Base-by-base conservation (phyloP, 2,797 vertebrate species). In the Nannoperca australis region DNA sequence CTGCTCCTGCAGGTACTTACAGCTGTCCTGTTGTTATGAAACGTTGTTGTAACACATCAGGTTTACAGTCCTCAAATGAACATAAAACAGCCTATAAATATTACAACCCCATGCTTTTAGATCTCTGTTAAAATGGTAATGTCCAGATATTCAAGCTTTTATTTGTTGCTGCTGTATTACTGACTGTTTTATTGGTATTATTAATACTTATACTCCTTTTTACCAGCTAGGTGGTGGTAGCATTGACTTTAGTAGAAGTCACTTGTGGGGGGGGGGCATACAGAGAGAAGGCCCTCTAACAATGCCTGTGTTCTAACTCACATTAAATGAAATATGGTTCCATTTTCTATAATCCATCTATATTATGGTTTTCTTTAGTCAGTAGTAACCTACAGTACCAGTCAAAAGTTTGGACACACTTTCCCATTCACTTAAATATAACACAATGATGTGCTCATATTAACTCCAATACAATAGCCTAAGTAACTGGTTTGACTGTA, bases 71-170 rank as follows among this genome's bases (percentile, higher is more conserved):
- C 36, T 73, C 51, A 50, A 59, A 77, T 79, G 49, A 81, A 62
- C 64, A 71, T 78, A 45, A 79, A 81, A 75, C 20, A 0, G 50
- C 5, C 27, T 79, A 8, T 85, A 72, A 83, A 91, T 84, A 73
- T 82, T 78, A 76, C 32, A 77, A 44, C 47, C 22, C 13, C 27
- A 2, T 44, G 24, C 55, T 42, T 75, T 79, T 74, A 70, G 69
- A 63, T 59, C 70, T 79, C 62, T 70, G 30, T 83, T 80, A 81
- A 84, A 84, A 77, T 70, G 50, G 0, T 69, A 50, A 59, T 50
- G 34, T 38, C 32, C 42, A 59, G 24, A 76, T 49, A 45, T 14
- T 6, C 6, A 11, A 22, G 14, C 27, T 74, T 78, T 54, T 82
- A 77, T 76, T 75, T 68, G 36, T 47, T 45, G 30, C 42, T 49